Evolutionary conservation across 2,113 vertebrate genomes (phyloP), one percentile per base, ranked within the genome.

Genomic region (Melanostigma gelatinosum): DNA sequence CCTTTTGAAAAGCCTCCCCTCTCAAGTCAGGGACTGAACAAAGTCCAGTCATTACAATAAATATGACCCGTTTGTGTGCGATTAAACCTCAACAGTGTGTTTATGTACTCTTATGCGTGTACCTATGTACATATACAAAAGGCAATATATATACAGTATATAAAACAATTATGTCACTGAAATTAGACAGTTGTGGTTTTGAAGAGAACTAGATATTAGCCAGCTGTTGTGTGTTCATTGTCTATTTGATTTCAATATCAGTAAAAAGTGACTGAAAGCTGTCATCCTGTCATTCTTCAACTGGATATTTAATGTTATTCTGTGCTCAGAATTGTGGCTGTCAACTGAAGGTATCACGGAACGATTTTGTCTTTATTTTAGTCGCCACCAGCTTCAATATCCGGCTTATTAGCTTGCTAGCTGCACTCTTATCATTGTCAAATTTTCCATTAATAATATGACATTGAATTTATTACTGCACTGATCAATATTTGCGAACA

Each of bases 61-160:
- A 71, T 80, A 80, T 91, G 73, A 87, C 71, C 78, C 20, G 75
- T 89, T 85, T 88, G 57, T 87, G 72, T 77, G 78, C 72, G 71
- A 88, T 78, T 71, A 64, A 87, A 87, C 83, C 76, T 86, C 65
- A 77, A 32, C 68, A 42, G 83, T 82, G 85, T 89, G 87, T 89
- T 87, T 88, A 83, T 85, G 91, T 92, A 90, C 89, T 85, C 71
- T 77, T 29, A 85, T 88, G 83, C 58, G 90, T 91, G 85, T 90
- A 86, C 88, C 76, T 90, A 87, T 94, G 93, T 93, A 92, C 88
- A 92, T 93, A 91, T 91, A 90, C 88, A 92, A 85, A 90, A 89
- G 87, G 80, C 88, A 84, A 84, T 89, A 91, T 92, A 92, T 86
- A 93, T 87, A 91, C 87, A 90, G 76, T 89, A 91, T 91, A 92